Evolutionary conservation across 2,113 vertebrate genomes (phyloP).

Genomic region (Furnarius figulus): DNA sequence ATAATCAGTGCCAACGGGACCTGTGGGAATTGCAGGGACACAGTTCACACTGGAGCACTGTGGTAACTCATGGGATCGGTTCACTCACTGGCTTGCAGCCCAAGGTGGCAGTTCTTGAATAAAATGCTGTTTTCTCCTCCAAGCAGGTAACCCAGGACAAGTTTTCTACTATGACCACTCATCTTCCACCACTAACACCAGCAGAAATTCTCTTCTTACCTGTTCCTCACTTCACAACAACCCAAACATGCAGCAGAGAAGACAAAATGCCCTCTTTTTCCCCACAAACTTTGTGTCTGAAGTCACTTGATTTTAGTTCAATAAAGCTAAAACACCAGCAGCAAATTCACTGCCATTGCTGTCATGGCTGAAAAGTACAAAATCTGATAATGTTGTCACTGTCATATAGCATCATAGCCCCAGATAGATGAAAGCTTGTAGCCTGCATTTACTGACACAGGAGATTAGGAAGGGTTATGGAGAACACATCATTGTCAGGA

Average conservation of each 20-base stretch:
- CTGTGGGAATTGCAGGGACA: background rate
- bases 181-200: background rate
- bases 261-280: rapidly evolving
- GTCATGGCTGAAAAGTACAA: background rate
- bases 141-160: background rate
- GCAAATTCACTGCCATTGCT: background rate
- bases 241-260: rapidly evolving
- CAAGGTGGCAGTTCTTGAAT: background rate
- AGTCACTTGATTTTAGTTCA: background rate
- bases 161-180: background rate
- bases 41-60: background rate
- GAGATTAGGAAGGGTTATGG: background rate
- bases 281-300: background rate
- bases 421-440: background rate
- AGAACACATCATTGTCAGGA: background rate
- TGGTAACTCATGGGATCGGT: rapidly evolving
- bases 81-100: background rate
- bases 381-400: rapidly evolving
- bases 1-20: rapidly evolving
- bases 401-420: background rate
- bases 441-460: background rate
- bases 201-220: background rate
- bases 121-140: background rate
- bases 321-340: background rate
- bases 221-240: background rate